Conservation (phyloP, 1,140 invertebrate genomes). For the Probaryconus sp. region DNA sequence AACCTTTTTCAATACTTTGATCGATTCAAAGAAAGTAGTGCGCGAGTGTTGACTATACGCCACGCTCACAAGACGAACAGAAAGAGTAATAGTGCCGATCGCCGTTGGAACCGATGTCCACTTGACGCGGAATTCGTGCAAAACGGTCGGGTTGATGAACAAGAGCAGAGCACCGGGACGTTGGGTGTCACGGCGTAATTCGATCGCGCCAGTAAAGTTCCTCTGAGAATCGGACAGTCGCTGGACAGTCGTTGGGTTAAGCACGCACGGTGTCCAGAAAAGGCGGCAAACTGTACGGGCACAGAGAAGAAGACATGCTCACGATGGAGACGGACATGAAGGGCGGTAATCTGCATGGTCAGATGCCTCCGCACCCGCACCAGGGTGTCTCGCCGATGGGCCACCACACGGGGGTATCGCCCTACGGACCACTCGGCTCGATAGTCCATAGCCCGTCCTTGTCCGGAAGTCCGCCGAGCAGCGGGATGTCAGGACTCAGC, state of each 20-base stretch:
- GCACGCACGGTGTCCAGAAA: slow-evolving; percentile 65
- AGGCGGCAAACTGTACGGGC: slow-evolving; percentile 83
- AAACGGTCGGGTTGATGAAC: slow-evolving; percentile 12
- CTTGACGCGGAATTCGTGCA: slow-evolving; percentile 21
- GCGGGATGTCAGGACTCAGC: slow-evolving; percentile 60
- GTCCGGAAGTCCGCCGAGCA: slow-evolving; percentile 79
- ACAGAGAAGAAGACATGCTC: slow-evolving; percentile 87
- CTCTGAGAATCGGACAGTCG: background rate
- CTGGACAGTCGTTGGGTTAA: slow-evolving; percentile 8
- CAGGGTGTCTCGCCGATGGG: slow-evolving; percentile 79
- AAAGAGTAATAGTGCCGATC: too few relatives aligned
- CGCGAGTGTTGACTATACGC: slow-evolving; percentile 42
- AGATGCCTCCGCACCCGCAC: slow-evolving; percentile 86
- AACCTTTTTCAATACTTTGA: too few relatives aligned
- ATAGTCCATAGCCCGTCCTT: slow-evolving; percentile 82
- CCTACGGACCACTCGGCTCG: slow-evolving; percentile 84
- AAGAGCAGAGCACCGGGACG: background rate
- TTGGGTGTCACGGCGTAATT: slow-evolving; percentile 7
- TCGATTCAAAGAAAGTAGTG: slow-evolving; percentile 14
- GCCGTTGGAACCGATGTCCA: slow-evolving; percentile 30
- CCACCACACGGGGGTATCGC: slow-evolving; percentile 79
- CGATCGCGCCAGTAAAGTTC: background rate
- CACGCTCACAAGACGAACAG: too few relatives aligned
- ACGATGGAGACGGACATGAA: slow-evolving; percentile 93
- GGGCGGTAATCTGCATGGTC: slow-evolving; percentile 87